Evolutionary conservation across 2,113 vertebrate species (phyloP).

Genomic region (Butorides virescens): DNA sequence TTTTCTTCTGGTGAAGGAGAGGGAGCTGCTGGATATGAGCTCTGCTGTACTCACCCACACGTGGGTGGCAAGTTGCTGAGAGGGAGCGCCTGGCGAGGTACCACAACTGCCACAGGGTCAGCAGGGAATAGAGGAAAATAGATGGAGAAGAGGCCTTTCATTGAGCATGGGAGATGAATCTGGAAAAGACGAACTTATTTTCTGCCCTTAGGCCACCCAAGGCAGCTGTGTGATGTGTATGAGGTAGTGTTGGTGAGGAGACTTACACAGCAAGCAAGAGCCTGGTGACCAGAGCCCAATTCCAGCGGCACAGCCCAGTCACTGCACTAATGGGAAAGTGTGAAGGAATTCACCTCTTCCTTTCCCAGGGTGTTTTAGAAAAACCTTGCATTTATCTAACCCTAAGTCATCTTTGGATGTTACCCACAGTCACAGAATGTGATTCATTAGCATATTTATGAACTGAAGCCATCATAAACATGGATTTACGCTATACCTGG

Average conservation of each 20-base stretch:
- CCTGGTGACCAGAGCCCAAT: not conserved
- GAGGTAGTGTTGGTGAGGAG: not conserved
- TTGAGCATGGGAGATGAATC: not conserved
- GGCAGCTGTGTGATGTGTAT: not conserved
- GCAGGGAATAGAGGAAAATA: not conserved
- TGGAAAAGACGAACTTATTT: not conserved
- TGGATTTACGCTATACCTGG: not conserved
- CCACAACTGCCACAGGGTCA: not conserved
- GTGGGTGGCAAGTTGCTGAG: not conserved
- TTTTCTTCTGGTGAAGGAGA: not conserved
- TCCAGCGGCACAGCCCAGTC: not conserved
- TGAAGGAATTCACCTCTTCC: not conserved
- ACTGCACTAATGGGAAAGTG: not conserved
- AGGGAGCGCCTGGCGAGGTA: not conserved
- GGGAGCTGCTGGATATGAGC: not conserved
- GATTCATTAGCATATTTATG: not conserved
- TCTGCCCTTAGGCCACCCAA: not conserved
- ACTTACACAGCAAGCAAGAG: not conserved
- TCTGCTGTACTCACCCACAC: not conserved
- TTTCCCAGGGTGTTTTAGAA: not conserved
- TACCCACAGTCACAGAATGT: not conserved
- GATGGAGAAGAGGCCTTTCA: not conserved
- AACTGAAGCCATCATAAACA: not conserved
- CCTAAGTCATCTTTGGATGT: not conserved
- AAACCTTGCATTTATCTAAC: not conserved